Evolutionary conservation across 2,113 vertebrate genomes (phyloP).

Genomic region (Melospiza georgiana): DNA sequence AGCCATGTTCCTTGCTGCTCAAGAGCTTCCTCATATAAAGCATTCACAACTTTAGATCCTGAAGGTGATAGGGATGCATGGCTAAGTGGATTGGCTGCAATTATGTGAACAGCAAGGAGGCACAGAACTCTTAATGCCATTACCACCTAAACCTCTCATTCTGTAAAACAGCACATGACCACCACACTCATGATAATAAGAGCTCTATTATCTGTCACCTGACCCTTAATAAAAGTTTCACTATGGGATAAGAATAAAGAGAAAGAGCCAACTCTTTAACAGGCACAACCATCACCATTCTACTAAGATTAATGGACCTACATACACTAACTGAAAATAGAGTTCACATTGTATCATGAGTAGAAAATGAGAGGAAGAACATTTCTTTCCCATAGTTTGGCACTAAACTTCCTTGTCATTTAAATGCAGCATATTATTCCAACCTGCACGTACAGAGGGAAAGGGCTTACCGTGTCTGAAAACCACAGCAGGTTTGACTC

Average conservation of each 20-base stretch:
- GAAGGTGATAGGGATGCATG: neutral
- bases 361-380: neutral
- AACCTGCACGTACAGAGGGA: neutral
- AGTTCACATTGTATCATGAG: neutral
- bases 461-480: constrained; percentile 88
- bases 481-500: constrained; percentile 97
- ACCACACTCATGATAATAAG: neutral
- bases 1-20: neutral
- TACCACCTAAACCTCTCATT: neutral
- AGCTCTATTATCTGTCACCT: neutral
- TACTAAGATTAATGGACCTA: neutral
- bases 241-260: neutral
- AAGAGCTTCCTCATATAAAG: neutral
- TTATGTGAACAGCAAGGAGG: neutral
- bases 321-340: neutral
- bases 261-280: neutral
- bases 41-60: neutral
- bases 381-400: neutral
- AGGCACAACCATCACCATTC: neutral
- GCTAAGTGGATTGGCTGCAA: neutral
- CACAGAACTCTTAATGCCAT: neutral
- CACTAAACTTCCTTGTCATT: neutral
- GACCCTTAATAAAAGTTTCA: neutral
- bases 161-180: neutral
- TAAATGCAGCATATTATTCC: neutral